Base-by-base conservation (phyloP, 92 coral and sea anemone species). In the Muricea muricata region DNA sequence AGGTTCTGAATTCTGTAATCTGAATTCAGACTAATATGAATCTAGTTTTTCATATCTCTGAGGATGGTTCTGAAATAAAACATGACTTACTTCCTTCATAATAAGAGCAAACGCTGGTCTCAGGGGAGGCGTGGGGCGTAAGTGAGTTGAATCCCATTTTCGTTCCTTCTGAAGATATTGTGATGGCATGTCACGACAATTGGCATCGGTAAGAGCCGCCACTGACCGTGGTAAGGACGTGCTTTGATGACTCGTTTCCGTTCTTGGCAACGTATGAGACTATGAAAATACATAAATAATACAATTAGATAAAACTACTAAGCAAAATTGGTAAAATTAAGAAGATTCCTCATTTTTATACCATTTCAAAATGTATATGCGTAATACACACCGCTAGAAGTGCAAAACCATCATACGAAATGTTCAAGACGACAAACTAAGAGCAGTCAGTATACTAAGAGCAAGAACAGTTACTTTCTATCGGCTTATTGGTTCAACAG, bases 71-170 rank as follows among this genome's bases (percentile, higher is more conserved):
- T 6, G 20, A 13, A 9, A 0, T 24, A 6, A 39, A 6, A 21
- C 26, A 48, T 17, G 6, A 24, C 48, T 15, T 78, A 97, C 99
- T 97, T 97, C 99, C 77, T 97, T 97, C 54, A 96, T 93, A 70
- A 90, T 93, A 52, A 97, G 94, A 7, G 99, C 99, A 87, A 93
- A 97, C 13, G 94, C 97, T 0, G 99, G 99, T 72, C 99, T 83
- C 13, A 97, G 85, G 8, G 99, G 99, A 6, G 99, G 98, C 0
- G 98, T 97, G 8, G 99, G 99, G 80, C 99, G 87, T 6, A 97
- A 88, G 77, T 94, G 91, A 34, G 98, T 88, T 82, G 94, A 91
- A 74, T 94, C 94, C 99, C 99, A 97, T 75, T 90, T 86, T 26
- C 93, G 92, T 50, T 92, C 90, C 76, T 87, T 84, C 28, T 85